phyloP scores from a whole-genome alignment of 2,888 invertebrate genomes.

The Capitulum mitella region DNA sequence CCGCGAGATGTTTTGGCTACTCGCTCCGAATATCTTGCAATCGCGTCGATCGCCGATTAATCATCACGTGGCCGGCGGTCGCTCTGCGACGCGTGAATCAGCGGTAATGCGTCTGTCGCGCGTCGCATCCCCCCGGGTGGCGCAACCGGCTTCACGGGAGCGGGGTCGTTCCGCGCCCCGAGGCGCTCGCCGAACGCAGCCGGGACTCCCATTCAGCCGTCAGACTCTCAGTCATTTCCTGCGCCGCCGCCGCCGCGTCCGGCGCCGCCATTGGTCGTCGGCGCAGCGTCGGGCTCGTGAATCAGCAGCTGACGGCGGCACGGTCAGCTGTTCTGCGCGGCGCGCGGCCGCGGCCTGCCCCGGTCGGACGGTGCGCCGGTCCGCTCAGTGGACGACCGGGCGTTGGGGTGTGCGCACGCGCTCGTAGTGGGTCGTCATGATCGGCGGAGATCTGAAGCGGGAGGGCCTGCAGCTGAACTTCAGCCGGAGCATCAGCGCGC shows the following conservation, averaged over 20 bases:
- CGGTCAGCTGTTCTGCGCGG: neutral
- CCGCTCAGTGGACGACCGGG: neutral
- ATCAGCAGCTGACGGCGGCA: slow-evolving; percentile 1
- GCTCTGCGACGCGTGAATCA: neutral
- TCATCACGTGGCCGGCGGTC: neutral
- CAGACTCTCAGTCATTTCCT: slow-evolving; percentile 15
- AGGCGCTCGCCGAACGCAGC: too few relatives aligned
- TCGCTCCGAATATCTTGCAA: too few relatives aligned
- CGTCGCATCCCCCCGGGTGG: neutral
- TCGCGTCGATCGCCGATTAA: too few relatives aligned
- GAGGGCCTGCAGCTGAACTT: slow-evolving; percentile 36
- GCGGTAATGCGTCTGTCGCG: neutral
- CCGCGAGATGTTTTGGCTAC: too few relatives aligned
- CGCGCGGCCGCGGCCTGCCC: neutral
- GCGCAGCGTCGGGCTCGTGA: neutral
- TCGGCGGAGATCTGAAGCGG: slow-evolving; percentile 35
- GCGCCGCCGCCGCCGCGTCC: neutral
- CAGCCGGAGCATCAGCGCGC: slow-evolving; percentile 36
- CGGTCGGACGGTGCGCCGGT: neutral
- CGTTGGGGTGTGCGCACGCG: too few relatives aligned
- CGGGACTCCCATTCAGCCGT: neutral
- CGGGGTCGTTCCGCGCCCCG: too few relatives aligned
- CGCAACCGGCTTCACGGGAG: neutral
- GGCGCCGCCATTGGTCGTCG: neutral
- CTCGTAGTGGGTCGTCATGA: slow-evolving; percentile 4